Evolutionary conservation across 2,888 invertebrate genomes (phyloP).

Genomic region (Philereme transversata): DNA sequence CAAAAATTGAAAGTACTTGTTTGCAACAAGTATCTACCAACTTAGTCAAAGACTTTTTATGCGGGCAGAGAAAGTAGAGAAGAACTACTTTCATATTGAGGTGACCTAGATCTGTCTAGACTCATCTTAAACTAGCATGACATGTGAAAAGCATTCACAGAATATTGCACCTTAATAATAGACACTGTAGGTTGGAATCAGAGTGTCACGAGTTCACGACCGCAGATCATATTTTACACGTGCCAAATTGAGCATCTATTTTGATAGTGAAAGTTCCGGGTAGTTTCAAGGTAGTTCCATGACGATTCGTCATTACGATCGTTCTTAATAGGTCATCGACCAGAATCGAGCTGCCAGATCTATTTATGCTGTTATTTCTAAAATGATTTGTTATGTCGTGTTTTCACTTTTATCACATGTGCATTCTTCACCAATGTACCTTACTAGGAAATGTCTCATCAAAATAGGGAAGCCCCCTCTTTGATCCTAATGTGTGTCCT

Average conservation of each 20-base stretch:
- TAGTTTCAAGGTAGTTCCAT: constrained; percentile 29
- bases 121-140: constrained; percentile 23
- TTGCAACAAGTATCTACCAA: neutral
- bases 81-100: constrained; percentile 26
- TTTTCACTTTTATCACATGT: neutral
- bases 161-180: constrained; percentile 12
- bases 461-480: no score
- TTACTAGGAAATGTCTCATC: no score
- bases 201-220: neutral
- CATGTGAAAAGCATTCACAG: constrained; percentile 11
- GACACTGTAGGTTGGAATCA: constrained; percentile 21
- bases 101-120: constrained; percentile 33
- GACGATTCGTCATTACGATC: constrained; percentile 18
- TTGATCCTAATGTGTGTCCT: no score
- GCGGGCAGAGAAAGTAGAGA: constrained; percentile 25
- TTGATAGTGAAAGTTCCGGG: constrained; percentile 37
- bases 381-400: neutral
- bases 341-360: constrained; percentile 9
- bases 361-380: neutral
- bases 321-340: constrained; percentile 27
- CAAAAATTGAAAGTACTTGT: no score
- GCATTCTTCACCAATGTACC: no score
- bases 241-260: constrained; percentile 37
- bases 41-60: neutral
- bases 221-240: constrained; percentile 24